Conservation (phyloP, 2,888 invertebrate genomes). For the Palloptera scutellata region DNA sequence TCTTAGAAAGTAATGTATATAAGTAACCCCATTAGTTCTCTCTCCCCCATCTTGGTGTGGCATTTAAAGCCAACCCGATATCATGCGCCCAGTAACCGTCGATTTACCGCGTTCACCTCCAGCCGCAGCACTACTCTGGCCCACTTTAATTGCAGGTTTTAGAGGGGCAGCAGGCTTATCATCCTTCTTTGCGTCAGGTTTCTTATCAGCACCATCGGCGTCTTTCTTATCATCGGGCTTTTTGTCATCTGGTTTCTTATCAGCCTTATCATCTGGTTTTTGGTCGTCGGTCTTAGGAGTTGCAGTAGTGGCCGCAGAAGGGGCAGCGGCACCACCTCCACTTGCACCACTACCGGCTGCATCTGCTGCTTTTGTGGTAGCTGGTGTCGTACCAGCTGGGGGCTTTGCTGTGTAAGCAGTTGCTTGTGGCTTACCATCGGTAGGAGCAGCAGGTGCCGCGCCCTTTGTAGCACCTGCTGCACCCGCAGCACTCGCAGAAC, state of each 20-base stretch:
- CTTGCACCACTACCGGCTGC: slow-evolving; percentile 41
- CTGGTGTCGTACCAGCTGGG: slow-evolving; percentile 44
- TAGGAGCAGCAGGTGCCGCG: slow-evolving; percentile 43
- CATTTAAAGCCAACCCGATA: slow-evolving; percentile 76
- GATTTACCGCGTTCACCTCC: slow-evolving; percentile 73
- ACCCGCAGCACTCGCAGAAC: slow-evolving; percentile 45
- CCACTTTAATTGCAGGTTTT: slow-evolving; percentile 60
- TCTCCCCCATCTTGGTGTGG: neutral
- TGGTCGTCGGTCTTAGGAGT: slow-evolving; percentile 40
- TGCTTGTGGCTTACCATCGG: slow-evolving; percentile 52
- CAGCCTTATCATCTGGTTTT: slow-evolving; percentile 31
- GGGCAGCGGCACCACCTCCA: slow-evolving; percentile 47
- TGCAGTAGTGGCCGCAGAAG: slow-evolving; percentile 39
- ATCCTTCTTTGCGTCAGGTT: slow-evolving; percentile 35
- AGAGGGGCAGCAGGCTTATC: slow-evolving; percentile 51
- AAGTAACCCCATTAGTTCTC: neutral
- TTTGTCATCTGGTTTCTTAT: slow-evolving; percentile 41
- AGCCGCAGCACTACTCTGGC: slow-evolving; percentile 63
- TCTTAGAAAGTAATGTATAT: slow-evolving; percentile 15
- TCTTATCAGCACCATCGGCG: slow-evolving; percentile 33
- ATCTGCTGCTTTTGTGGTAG: slow-evolving; percentile 53
- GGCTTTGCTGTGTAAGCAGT: slow-evolving; percentile 52
- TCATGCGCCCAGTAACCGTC: slow-evolving; percentile 75
- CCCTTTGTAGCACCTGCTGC: slow-evolving; percentile 46
- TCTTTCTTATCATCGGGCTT: slow-evolving; percentile 43